These are phyloP conservation scores for Trissolcus brochymenae DNA, from an alignment of 2,888 invertebrate genomes.

Conservation along the genomic window DNA sequence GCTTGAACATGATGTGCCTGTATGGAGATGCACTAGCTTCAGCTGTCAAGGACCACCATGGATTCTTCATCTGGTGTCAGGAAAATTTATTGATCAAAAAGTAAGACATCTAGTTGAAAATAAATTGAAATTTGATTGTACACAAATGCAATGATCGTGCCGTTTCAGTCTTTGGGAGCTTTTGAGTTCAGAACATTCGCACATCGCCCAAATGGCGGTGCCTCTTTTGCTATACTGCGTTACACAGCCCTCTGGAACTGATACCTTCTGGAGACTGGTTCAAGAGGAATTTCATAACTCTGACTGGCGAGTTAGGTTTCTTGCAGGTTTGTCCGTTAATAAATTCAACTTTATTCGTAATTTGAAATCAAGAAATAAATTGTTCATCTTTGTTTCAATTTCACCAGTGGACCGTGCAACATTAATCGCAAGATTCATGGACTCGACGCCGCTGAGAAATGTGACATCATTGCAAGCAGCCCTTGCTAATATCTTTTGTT, in stretches of 20 bases:
- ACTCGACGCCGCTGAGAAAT: conserved; percentile 89
- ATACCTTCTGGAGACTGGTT: conserved; percentile 96
- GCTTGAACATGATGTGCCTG: conserved; percentile 91
- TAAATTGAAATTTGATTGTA: too few species aligned
- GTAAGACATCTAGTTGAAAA: conserved; percentile 75
- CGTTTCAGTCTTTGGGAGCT: conserved; percentile 90
- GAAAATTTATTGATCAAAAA: conserved; percentile 95
- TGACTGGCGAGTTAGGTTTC: conserved; percentile 93
- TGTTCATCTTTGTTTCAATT: conserved; percentile 13
- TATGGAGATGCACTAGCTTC: conserved; percentile 95
- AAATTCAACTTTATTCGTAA: neutral
- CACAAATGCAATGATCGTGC: too few species aligned
- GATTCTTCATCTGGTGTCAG: conserved; percentile 97
- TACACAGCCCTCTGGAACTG: conserved; percentile 94
- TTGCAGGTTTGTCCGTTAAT: conserved; percentile 80
- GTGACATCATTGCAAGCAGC: conserved; percentile 93
- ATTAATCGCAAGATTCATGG: conserved; percentile 94
- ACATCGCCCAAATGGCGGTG: conserved; percentile 94
- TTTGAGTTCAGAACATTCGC: conserved; percentile 93
- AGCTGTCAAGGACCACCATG: conserved; percentile 91
- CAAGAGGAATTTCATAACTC: conserved; percentile 94
- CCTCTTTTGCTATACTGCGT: conserved; percentile 96
- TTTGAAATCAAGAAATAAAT: too few species aligned
- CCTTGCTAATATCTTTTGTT: conserved; percentile 97
- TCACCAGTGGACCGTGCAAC: conserved; percentile 91